Conservation (phyloP, 2,113 vertebrate species). For the Haemorhous mexicanus region DNA sequence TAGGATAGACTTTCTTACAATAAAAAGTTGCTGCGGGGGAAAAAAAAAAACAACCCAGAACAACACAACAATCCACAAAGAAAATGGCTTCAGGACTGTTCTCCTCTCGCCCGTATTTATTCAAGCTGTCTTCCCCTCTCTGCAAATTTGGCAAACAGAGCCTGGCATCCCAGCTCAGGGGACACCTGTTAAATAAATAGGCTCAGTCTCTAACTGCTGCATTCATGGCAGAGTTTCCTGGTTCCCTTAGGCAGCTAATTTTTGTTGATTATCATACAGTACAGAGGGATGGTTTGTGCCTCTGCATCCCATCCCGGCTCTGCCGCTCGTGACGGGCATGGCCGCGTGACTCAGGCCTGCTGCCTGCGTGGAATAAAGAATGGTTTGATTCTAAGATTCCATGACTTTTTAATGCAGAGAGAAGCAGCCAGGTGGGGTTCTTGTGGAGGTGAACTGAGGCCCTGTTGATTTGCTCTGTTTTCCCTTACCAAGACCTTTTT, state of each 20-base stretch:
- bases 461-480: not conserved
- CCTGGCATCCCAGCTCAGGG: slow-evolving; percentile 46
- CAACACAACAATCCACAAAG: not conserved
- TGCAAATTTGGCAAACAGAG: slow-evolving; percentile 39
- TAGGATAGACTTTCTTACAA: not conserved
- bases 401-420: not conserved
- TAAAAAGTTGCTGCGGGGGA: not conserved
- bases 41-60: not conserved
- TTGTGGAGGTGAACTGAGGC: not conserved
- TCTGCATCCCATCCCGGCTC: not conserved
- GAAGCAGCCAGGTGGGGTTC: not conserved
- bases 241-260: slow-evolving; percentile 55
- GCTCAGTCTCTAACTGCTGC: slow-evolving; percentile 46
- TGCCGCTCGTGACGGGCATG: not conserved
- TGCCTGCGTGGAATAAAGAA: not conserved
- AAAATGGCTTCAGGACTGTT: slow-evolving; percentile 33
- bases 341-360: not conserved
- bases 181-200: slow-evolving; percentile 67
- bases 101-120: slow-evolving; percentile 23
- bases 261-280: slow-evolving; percentile 49
- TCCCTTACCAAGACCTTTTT: accelerated
- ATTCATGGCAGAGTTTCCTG: slow-evolving; percentile 50
- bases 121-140: slow-evolving; percentile 39
- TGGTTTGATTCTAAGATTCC: not conserved
- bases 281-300: slow-evolving; percentile 45